Evolutionary conservation across 2,797 vertebrate genomes (phyloP), one percentile per base, ranked within the genome.

Genomic region (Pelodytes ibericus): DNA sequence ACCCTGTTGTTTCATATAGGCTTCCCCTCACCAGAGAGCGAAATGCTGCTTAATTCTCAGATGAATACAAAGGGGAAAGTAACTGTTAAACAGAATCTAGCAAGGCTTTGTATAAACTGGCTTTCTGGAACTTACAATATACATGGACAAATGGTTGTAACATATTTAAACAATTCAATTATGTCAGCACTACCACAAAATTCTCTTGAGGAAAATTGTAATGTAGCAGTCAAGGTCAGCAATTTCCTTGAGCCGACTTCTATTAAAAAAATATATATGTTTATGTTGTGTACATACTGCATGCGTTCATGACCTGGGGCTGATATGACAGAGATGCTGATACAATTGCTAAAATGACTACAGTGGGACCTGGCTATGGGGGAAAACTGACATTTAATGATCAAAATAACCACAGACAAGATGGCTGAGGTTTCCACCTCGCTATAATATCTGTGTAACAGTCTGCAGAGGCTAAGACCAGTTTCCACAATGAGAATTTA

Each of bases 281-380:
- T 60, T 10, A 68, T 51, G 29, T 41, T 49, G 26, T 60, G 29
- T 24, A 44, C 11, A 53, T 53, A 30, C 60, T 24, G 27, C 11
- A 60, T 68, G 39, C 58, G n/a, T 36, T 62, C 25, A 30, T 15
- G 47, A 25, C 41, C 33, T 39, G 26, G 56, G 64, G 64, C 64
- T 75, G 25, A 31, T n/a, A n/a, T 41, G 67, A 57, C 66, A 69
- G n/a, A 69, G 25, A 69, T 56, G 51, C 7, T 59, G 36, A 74
- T 41, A 56, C 56, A 66, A 11, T 59, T 74, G 63, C 27, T 59
- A 15, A 74, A 66, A 74, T 74, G 26, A 74, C 72, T 36, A 58
- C 5, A 44, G 26, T 33, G 4, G 26, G 31, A 29, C 20, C 5
- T 69, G 16, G 30, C 49, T 56, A 13, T 6, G 26, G 66, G 49